Conservation (phyloP, 1,140 invertebrate genomes). For the Chelonus insularis region DNA sequence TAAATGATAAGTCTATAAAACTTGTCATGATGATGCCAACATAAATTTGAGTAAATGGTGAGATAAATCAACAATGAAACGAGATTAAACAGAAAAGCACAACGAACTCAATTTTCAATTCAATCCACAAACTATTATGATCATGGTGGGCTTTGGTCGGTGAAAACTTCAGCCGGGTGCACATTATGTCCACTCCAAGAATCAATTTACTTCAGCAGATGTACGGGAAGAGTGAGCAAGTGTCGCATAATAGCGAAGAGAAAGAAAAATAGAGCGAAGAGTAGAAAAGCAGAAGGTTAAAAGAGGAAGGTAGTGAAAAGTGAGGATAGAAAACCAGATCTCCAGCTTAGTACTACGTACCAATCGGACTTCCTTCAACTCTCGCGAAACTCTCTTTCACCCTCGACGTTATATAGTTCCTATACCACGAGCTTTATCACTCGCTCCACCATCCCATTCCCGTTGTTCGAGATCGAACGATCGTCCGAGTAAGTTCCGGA, state of each 20-base stretch:
- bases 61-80: too few species aligned
- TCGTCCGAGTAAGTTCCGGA: not conserved
- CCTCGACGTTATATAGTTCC: too few species aligned
- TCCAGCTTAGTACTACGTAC: not conserved
- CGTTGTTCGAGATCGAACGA: not conserved
- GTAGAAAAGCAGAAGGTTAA: not conserved
- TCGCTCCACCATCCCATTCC: not conserved
- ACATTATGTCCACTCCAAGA: slow-evolving; percentile 11
- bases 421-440: not conserved
- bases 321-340: not conserved
- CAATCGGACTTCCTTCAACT: not conserved
- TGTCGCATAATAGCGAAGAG: slow-evolving; percentile 22
- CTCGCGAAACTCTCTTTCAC: not conserved
- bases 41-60: too few species aligned
- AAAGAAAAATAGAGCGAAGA: not conserved
- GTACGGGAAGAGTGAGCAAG: slow-evolving; percentile 22
- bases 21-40: too few species aligned
- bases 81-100: too few species aligned
- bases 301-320: not conserved
- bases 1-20: too few species aligned
- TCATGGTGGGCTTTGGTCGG: not conserved
- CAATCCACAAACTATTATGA: not conserved
- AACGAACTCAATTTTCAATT: not conserved
- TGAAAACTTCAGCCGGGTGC: not conserved
- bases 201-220: slow-evolving; percentile 12